phyloP scores from a whole-genome alignment of 2,113 vertebrate genomes.

The Ophthalmolycus amberensis region DNA sequence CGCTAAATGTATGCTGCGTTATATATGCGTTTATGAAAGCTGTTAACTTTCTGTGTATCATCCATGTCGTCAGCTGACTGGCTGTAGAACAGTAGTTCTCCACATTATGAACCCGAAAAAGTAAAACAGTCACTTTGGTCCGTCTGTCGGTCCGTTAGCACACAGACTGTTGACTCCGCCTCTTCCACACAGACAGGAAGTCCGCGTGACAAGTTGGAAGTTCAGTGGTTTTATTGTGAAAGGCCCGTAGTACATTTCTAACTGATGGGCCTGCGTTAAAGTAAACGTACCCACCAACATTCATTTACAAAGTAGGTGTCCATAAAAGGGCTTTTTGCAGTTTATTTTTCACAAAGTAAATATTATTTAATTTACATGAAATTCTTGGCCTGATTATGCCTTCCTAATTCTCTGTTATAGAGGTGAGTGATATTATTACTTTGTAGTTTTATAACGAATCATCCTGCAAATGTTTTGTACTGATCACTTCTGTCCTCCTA shows the following conservation, averaged over 20 bases:
- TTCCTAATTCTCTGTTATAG: background rate
- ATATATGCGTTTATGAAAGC: background rate
- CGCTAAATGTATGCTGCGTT: background rate
- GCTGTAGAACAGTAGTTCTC: background rate
- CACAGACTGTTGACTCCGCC: constrained; percentile 33
- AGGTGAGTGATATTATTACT: background rate
- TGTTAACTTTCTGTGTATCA: background rate
- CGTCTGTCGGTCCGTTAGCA: background rate
- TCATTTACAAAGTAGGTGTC: background rate
- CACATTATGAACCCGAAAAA: background rate
- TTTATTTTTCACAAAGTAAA: background rate
- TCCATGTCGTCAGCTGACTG: constrained; percentile 3
- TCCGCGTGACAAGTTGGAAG: background rate
- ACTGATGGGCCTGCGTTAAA: background rate
- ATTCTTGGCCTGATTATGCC: background rate
- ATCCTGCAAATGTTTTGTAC: background rate
- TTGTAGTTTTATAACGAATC: background rate
- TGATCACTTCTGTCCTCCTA: background rate
- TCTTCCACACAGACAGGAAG: constrained; percentile 36
- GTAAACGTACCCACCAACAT: background rate
- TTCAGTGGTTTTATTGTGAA: constrained; percentile 20
- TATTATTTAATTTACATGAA: background rate
- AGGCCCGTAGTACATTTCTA: background rate
- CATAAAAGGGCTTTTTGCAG: background rate
- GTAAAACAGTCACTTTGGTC: background rate